phyloP scores from a whole-genome alignment of 1,140 invertebrate genomes.

The Macrostomum lignano region DNA sequence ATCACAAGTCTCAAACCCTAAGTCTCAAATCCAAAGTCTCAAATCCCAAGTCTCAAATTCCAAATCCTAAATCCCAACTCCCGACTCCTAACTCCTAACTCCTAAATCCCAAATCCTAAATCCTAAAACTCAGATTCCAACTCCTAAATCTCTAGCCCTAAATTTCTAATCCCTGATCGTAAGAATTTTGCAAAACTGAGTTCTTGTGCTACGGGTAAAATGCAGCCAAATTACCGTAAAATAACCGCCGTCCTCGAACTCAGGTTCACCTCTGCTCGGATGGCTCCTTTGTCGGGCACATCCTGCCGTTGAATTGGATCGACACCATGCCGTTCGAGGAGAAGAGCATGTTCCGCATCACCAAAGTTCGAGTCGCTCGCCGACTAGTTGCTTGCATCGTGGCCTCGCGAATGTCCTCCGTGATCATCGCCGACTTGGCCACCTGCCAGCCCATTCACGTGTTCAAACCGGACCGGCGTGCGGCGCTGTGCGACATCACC shows the following conservation, averaged over 20 bases:
- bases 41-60: too few relatives aligned
- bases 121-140: too few relatives aligned
- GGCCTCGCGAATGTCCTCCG: conserved; percentile 14
- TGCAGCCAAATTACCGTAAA: too few relatives aligned
- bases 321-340: conserved; percentile 12
- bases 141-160: too few relatives aligned
- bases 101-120: too few relatives aligned
- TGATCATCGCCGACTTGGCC: conserved; percentile 16
- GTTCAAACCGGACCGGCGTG: conserved; percentile 14
- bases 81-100: too few relatives aligned
- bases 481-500: conserved; percentile 14
- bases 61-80: too few relatives aligned
- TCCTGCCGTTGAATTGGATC: conserved; percentile 19
- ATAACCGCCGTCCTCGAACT: background rate
- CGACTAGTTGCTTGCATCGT: conserved; percentile 14
- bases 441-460: conserved; percentile 14
- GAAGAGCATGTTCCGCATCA: conserved; percentile 12
- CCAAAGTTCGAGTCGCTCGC: conserved; percentile 12
- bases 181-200: too few relatives aligned
- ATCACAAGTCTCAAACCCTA: too few relatives aligned
- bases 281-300: conserved; percentile 16
- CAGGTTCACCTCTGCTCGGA: conserved; percentile 13
- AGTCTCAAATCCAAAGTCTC: too few relatives aligned
- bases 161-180: too few relatives aligned
- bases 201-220: too few relatives aligned